Evolutionary conservation across 2,113 vertebrate genomes (phyloP), one percentile per base, ranked within the genome.

Genomic region (Protobothrops mucrosquamatus): DNA sequence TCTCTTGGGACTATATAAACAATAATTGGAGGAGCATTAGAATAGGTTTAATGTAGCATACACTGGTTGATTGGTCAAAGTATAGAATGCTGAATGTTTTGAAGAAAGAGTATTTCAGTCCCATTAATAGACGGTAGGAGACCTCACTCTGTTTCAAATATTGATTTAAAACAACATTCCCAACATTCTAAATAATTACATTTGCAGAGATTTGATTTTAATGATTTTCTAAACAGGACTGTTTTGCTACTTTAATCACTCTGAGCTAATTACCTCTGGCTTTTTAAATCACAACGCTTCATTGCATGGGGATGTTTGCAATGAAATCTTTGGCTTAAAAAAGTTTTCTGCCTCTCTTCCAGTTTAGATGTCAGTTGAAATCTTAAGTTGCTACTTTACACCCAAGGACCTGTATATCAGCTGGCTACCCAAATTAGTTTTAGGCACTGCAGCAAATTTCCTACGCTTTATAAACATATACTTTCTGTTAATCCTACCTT

Each of bases 271-370:
- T 86, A 52, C 9, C 2, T 11, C 9, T 0, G 39, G 11, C 10
- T 34, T 85, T 85, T 87, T 69, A 43, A 92, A 89, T 61, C 54
- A 34, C 15, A 1, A 51, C 52, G 1, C 54, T 87, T 90, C 64
- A 54, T 88, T 90, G 87, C 34, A 39, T 81, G 29, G 54, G 93
- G 89, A 91, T 92, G 89, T 18, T 22, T 87, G 59, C 12, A 90
- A 46, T 52, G 90, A 88, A 89, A 0, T 56, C n/a, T 91, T 89
- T 85, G 61, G 56, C 59, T 85, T 92, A 89, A 51, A 14, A 43
- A 5, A 90, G 24, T 18, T 46, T 93, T 94, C 64, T 92, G 56
- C 56, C 96, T 93, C 94, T 93, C 54, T 85, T 92, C 69, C 91
- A n/a, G 52, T 92, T 92, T 88, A 86, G 2, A 20, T 89, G 92